Percentiles rank a stretch among this genome's conserved stretches.
These are phyloP conservation scores for Drosophila elegans DNA, from an alignment of 1,140 invertebrate species.

Conservation along the genomic window DNA sequence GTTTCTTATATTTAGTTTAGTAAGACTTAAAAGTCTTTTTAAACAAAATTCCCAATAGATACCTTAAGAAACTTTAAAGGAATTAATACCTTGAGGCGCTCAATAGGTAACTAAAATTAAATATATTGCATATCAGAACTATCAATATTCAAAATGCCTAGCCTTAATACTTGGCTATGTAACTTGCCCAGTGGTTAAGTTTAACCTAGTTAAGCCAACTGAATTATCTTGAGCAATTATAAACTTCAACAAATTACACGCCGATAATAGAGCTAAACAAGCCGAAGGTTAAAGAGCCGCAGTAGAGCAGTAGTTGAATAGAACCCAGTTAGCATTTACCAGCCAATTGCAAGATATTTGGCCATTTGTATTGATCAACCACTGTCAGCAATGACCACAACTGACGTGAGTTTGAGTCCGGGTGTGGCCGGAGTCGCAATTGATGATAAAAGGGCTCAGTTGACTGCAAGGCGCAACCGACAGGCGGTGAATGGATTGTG, in stretches of 20 bases:
- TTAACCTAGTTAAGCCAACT: no score
- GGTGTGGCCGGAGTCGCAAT: constrained; percentile 21
- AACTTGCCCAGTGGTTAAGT: no score
- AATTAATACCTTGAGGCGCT: no score
- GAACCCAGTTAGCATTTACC: constrained; percentile 15
- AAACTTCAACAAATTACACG: constrained; percentile 11
- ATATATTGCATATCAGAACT: no score
- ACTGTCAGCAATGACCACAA: constrained; percentile 38
- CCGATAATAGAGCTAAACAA: constrained; percentile 10
- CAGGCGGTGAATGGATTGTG: neutral
- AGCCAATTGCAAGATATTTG: constrained; percentile 44
- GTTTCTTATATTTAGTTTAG: no score
- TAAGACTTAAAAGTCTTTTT: no score
- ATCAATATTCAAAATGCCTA: no score
- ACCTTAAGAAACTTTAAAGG: no score
- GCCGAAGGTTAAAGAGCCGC: constrained; percentile 2
- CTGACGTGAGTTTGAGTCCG: constrained; percentile 10
- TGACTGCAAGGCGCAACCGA: constrained; percentile 25
- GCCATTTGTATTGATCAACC: constrained; percentile 53
- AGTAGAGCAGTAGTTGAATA: constrained; percentile 16
- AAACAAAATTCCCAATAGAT: no score
- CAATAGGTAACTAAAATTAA: neutral
- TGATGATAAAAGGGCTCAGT: constrained; percentile 56
- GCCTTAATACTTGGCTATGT: no score
- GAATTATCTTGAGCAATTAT: neutral